Conservation (phyloP, 1,140 invertebrate genomes). For the Schmidtea mediterranea region DNA sequence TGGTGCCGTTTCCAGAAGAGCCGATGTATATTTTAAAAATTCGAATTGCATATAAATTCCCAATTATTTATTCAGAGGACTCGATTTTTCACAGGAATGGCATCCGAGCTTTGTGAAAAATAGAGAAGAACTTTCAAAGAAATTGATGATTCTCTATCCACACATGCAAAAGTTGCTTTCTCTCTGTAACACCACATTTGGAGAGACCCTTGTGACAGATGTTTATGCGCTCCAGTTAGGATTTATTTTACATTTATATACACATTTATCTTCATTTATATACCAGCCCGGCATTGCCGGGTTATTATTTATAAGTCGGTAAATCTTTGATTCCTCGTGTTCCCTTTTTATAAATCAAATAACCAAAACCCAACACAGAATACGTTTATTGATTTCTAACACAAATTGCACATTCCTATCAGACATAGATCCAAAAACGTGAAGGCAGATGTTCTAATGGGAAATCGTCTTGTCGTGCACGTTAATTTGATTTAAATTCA, state of each 20-base stretch:
- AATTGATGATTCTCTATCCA: constrained; percentile 21
- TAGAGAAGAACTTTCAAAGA: constrained; percentile 13
- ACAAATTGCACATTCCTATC: too few species aligned
- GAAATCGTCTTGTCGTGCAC: too few species aligned
- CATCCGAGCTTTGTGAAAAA: constrained; percentile 15
- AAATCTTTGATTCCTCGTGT: too few species aligned
- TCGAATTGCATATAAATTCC: neutral
- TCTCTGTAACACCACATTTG: constrained; percentile 19
- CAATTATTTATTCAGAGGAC: constrained; percentile 13
- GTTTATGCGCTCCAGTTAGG: constrained; percentile 14
- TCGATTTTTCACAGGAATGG: constrained; percentile 24
- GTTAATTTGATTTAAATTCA: neutral
- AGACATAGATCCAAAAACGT: neutral
- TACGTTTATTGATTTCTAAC: too few species aligned
- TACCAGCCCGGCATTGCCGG: neutral
- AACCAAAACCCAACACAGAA: too few species aligned
- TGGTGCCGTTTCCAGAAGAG: constrained; percentile 18
- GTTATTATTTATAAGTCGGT: neutral
- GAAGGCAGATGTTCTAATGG: too few species aligned
- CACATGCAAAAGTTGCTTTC: constrained; percentile 17
- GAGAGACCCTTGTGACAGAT: constrained; percentile 17
- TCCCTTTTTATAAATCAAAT: neutral
- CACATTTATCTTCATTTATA: neutral
- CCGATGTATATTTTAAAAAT: constrained; percentile 13
- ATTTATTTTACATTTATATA: constrained; percentile 6